These are phyloP conservation scores for Centropus unirufus DNA, from an alignment of 2,113 vertebrate genomes.

Conservation along the genomic window DNA sequence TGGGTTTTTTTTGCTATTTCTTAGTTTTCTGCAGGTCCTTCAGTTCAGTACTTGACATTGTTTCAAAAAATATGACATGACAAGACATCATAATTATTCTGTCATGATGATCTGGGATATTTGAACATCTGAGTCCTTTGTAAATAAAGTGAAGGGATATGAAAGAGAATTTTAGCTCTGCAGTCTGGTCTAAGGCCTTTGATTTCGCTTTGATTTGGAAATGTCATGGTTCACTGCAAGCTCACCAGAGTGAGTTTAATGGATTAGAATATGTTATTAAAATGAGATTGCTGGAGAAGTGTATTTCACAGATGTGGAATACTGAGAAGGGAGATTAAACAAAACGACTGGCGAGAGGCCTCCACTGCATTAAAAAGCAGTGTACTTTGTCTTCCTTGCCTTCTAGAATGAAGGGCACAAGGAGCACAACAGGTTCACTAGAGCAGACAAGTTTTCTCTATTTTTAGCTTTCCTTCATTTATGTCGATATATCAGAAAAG, in stretches of 20 bases:
- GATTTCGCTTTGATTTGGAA: conserved; percentile 53
- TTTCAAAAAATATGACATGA: conserved; percentile 23
- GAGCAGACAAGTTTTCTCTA: not conserved
- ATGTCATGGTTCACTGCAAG: conserved; percentile 29
- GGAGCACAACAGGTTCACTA: not conserved
- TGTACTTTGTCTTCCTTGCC: not conserved
- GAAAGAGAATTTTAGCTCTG: conserved; percentile 24
- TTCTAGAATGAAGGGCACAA: not conserved
- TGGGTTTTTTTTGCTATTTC: not conserved
- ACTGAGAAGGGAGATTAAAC: conserved; percentile 22
- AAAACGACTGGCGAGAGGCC: not conserved
- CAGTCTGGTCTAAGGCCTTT: conserved; percentile 12
- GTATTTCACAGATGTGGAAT: conserved; percentile 25
- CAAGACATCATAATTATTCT: conserved; percentile 30
- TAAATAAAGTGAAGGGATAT: conserved; percentile 33
- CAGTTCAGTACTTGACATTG: not conserved
- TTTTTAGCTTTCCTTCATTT: not conserved
- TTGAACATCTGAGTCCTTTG: conserved; percentile 4
- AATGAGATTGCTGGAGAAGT: conserved; percentile 10
- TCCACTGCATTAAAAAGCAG: not conserved
- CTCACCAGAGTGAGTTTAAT: conserved; percentile 36
- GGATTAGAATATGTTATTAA: conserved; percentile 59
- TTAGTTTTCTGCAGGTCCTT: not conserved
- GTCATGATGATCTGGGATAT: not conserved
- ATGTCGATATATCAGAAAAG: not conserved